These are phyloP conservation scores for Teleopsis dalmanni DNA, from an alignment of 1,140 invertebrate species.

Conservation along the genomic window DNA sequence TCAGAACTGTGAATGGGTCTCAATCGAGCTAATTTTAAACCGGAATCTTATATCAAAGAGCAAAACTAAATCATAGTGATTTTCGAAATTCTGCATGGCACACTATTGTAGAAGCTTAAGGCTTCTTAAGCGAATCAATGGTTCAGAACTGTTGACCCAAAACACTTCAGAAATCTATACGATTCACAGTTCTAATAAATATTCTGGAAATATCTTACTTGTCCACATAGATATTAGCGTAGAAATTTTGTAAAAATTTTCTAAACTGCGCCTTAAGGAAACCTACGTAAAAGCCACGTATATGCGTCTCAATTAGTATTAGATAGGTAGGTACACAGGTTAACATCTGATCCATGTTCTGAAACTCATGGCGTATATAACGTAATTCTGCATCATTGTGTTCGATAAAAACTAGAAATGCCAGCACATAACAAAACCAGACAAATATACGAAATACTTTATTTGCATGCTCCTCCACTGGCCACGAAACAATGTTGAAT, in stretches of 20 bases:
- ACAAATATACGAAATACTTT: conserved; percentile 13
- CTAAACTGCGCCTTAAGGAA: conserved; percentile 12
- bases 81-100: too few species aligned
- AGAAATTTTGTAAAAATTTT: conserved; percentile 23
- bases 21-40: too few species aligned
- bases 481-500: conserved; percentile 31
- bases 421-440: conserved; percentile 11
- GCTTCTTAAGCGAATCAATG: too few species aligned
- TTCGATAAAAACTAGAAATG: conserved; percentile 17
- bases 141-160: too few species aligned
- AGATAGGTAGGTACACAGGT: conserved; percentile 33
- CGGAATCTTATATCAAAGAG: too few species aligned
- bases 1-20: too few species aligned
- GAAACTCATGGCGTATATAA: conserved; percentile 19
- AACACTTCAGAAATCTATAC: too few species aligned
- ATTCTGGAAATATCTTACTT: conserved; percentile 5
- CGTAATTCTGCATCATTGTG: conserved; percentile 32
- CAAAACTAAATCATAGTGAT: too few species aligned
- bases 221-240: conserved; percentile 28
- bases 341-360: conserved; percentile 23
- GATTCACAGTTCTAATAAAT: too few species aligned
- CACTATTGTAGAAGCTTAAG: too few species aligned
- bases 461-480: conserved; percentile 18
- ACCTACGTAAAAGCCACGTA: conserved; percentile 18
- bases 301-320: conserved; percentile 28